Evolutionary conservation across 35 echinoderm and acorn worm genomes (phyloP).

Genomic region (Apostichopus parvimensis): DNA sequence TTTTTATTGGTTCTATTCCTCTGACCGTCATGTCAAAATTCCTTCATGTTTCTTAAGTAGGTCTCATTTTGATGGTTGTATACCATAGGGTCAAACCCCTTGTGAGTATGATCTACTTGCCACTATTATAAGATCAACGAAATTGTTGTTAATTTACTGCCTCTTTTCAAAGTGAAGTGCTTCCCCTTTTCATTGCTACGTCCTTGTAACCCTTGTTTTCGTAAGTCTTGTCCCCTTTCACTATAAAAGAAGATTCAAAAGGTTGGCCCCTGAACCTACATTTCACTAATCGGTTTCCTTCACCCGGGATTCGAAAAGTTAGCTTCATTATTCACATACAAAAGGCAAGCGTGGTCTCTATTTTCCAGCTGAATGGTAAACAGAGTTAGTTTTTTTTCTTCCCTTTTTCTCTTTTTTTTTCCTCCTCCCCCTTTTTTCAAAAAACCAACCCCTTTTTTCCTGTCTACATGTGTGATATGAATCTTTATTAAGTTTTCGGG

Average conservation of each 20-base stretch:
- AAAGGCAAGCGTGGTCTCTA: not conserved
- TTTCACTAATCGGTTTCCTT: not conserved
- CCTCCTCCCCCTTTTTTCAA: not conserved
- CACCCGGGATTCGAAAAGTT: constrained; percentile 6
- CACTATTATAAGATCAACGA: not conserved
- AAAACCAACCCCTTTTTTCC: constrained; percentile 18
- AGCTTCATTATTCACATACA: constrained; percentile 16
- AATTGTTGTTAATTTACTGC: not conserved
- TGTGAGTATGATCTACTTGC: not conserved
- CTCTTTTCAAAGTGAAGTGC: not conserved
- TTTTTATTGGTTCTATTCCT: too few relatives aligned
- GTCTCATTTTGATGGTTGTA: too few relatives aligned
- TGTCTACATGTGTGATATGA: constrained; percentile 22
- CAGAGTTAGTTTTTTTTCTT: not conserved
- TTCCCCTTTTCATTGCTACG: not conserved
- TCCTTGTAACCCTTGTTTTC: not conserved
- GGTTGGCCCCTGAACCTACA: constrained; percentile 1
- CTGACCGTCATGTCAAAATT: too few relatives aligned
- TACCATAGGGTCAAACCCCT: too few relatives aligned
- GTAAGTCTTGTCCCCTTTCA: not conserved
- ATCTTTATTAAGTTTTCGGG: constrained; percentile 19
- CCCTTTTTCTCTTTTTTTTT: too few relatives aligned
- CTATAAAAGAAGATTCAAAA: not conserved
- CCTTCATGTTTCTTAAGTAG: too few relatives aligned
- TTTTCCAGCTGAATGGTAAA: constrained; percentile 9